phyloP scores from a whole-genome alignment of 2,888 invertebrate genomes.

The Ceratothoa steindachneri region DNA sequence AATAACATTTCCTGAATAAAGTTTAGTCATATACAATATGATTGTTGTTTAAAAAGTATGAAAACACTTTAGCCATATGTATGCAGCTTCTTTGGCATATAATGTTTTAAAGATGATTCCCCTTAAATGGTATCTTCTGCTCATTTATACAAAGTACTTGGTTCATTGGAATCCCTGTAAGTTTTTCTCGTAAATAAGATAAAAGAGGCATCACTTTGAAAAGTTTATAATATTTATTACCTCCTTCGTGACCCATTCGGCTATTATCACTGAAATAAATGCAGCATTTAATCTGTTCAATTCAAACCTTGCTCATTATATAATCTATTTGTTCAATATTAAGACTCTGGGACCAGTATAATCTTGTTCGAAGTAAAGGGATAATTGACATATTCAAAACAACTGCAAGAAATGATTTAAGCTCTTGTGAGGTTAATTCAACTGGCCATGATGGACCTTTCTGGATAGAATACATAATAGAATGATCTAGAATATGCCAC shows the following conservation, averaged over 20 bases:
- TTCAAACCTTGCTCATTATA: conserved; percentile 40
- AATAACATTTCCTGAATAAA: conserved; percentile 12
- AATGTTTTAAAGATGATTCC: conserved; percentile 49
- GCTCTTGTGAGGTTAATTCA: neutral
- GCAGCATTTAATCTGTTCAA: conserved; percentile 29
- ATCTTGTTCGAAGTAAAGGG: too few species aligned
- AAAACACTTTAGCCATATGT: conserved; percentile 12
- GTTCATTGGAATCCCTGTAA: conserved; percentile 55
- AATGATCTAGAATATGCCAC: conserved; percentile 4
- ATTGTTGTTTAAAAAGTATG: conserved; percentile 3
- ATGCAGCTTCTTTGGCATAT: conserved; percentile 51
- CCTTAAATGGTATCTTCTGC: conserved; percentile 51
- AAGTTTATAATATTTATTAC: conserved; percentile 31
- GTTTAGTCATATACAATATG: conserved; percentile 12
- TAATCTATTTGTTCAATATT: conserved; percentile 19
- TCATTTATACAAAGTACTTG: conserved; percentile 52
- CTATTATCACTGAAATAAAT: conserved; percentile 44
- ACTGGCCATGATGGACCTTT: neutral
- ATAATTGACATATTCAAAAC: conserved; percentile 10
- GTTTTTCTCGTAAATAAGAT: conserved; percentile 45
- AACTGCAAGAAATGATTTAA: conserved; percentile 14
- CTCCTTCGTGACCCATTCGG: conserved; percentile 5
- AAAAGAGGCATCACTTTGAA: conserved; percentile 49
- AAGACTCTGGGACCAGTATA: conserved; percentile 35
- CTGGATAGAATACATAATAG: conserved; percentile 9